Evolutionary conservation across 2,797 vertebrate species (phyloP).

Genomic region (Phoeniculus purpureus): DNA sequence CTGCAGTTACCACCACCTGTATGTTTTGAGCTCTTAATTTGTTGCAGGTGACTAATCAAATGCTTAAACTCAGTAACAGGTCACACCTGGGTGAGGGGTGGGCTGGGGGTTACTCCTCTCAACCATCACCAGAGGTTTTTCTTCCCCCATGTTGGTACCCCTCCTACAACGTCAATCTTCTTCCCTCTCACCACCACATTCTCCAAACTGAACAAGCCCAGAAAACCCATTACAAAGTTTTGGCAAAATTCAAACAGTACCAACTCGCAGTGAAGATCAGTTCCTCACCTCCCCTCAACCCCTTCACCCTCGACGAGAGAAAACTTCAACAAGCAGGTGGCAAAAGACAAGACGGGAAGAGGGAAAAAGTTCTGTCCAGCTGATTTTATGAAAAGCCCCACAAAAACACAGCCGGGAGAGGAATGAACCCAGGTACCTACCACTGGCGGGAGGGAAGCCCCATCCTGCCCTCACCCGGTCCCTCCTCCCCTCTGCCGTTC

Average conservation of each 20-base stretch:
- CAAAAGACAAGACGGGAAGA: fast-evolving
- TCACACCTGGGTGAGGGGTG: fast-evolving
- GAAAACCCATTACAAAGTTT: background rate
- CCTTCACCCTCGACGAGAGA: background rate
- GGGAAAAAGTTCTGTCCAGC: fast-evolving
- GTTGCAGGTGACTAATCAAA: background rate
- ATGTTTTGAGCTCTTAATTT: background rate
- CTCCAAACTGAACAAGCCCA: background rate
- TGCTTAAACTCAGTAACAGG: background rate
- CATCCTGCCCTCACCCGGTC: background rate
- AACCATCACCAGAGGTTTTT: fast-evolving
- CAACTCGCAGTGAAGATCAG: fast-evolving
- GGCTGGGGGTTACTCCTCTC: background rate
- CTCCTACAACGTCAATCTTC: fast-evolving
- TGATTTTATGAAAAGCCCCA: background rate
- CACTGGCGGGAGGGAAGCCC: too few relatives aligned
- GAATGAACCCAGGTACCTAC: too few relatives aligned
- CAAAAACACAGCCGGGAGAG: background rate
- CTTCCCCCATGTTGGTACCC: fast-evolving
- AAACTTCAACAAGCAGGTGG: fast-evolving
- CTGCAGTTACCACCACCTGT: fast-evolving
- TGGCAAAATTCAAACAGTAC: background rate
- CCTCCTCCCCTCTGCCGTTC: too few relatives aligned
- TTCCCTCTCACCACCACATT: background rate
- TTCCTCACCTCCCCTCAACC: background rate